Evolutionary conservation across 2,888 invertebrate genomes (phyloP).

Genomic region (Tenodera sinensis): DNA sequence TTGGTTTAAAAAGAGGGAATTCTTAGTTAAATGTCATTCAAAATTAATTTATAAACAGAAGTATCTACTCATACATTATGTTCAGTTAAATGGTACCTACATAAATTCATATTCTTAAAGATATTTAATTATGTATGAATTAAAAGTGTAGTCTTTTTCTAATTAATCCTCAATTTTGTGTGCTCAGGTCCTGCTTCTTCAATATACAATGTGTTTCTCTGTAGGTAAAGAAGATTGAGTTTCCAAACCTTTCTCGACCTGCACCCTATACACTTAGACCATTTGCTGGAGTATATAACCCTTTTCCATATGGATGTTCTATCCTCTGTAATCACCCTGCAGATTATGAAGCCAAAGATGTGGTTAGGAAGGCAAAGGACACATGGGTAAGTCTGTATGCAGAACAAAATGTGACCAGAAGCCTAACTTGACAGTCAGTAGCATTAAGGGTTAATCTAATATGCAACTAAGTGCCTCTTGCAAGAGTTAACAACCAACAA

Average conservation of each 20-base stretch:
- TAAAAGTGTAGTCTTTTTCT: neutral
- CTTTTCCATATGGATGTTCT: constrained; percentile 75
- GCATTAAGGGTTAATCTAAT: too few species aligned
- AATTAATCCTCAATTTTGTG: neutral
- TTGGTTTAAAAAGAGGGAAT: too few species aligned
- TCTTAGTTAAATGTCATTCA: too few species aligned
- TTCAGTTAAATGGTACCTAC: neutral
- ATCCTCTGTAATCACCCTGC: constrained; percentile 83
- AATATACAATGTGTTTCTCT: neutral
- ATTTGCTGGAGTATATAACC: constrained; percentile 77
- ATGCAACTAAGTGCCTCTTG: too few species aligned
- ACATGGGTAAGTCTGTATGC: constrained; percentile 54
- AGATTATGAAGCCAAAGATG: constrained; percentile 66
- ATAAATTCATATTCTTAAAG: neutral
- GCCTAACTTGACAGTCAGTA: too few species aligned
- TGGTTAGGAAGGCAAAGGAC: constrained; percentile 67
- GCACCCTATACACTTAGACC: constrained; percentile 74
- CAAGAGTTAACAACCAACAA: too few species aligned
- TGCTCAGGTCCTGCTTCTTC: neutral
- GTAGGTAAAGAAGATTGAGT: constrained; percentile 35
- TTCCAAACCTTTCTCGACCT: constrained; percentile 60
- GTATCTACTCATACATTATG: neutral
- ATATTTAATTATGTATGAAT: too few species aligned
- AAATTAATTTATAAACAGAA: too few species aligned
- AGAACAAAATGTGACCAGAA: too few species aligned